Conservation (phyloP, 2,888 invertebrate genomes). For the Muscina levida region DNA sequence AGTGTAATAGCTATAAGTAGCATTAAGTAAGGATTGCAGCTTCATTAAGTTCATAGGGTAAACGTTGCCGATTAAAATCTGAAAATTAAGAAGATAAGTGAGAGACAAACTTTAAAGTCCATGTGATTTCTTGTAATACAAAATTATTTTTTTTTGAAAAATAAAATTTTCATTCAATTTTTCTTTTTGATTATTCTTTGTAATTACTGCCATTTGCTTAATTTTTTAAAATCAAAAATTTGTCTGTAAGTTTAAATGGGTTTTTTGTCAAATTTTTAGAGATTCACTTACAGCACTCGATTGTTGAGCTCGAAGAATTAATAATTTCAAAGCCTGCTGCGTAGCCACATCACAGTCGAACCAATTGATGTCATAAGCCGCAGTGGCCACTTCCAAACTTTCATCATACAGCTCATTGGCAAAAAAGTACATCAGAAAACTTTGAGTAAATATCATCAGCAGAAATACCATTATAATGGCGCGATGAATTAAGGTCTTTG, state of each 20-base stretch:
- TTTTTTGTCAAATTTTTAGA: too few relatives aligned
- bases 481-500: too few relatives aligned
- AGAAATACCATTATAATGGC: constrained; percentile 46
- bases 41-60: constrained; percentile 74
- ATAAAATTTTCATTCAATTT: too few relatives aligned
- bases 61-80: constrained; percentile 74
- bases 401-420: constrained; percentile 73
- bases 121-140: too few relatives aligned
- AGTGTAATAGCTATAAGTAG: constrained; percentile 73
- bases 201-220: too few relatives aligned
- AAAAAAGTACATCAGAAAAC: constrained; percentile 71
- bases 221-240: too few relatives aligned
- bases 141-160: too few relatives aligned
- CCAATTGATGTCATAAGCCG: constrained; percentile 73
- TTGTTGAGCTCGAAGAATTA: constrained; percentile 73
- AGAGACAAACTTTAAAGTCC: too few relatives aligned
- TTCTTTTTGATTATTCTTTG: too few relatives aligned
- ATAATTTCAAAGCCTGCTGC: constrained; percentile 70
- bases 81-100: too few relatives aligned
- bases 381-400: constrained; percentile 71
- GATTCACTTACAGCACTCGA: constrained; percentile 71
- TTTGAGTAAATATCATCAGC: constrained; percentile 73
- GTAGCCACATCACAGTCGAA: constrained; percentile 71
- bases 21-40: constrained; percentile 72
- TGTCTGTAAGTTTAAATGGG: too few relatives aligned